Base-by-base conservation (phyloP, 2,797 vertebrate genomes). In the Luscinia megarhynchos region DNA sequence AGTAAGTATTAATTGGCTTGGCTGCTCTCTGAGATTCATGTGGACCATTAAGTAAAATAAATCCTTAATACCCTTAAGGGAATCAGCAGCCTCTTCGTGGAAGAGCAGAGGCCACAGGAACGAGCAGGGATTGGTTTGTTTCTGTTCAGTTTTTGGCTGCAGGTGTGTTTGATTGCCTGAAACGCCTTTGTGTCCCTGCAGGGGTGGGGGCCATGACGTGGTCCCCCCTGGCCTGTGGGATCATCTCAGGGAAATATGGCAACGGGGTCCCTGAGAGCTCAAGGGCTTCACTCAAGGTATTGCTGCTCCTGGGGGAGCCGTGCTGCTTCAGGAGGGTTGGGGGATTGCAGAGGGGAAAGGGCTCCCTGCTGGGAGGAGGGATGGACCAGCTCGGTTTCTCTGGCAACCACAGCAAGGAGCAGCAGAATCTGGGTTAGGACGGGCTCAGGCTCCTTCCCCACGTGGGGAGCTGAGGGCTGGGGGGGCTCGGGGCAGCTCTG, bases 171-270 rank as follows among this genome's bases (percentile, higher is more conserved):
- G 30, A 55, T 13, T 6, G 17, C 40, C 51, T 46, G 38, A 5
- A 64, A 29, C 23, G 46, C 22, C 22, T 12, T 9, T 54, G 36
- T 7, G 53, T 45, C 91, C 62, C 75, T 17, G 20, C 72, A 99
- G 99, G 99, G 61, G 99, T 99, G 4, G 99, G 99, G 32, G 99
- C 99, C 5, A 99, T 99, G 99, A 99, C 99, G 1, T 99, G 99
- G 99, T 99, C 99, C 54, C 99, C 99, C 1, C 98, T 99, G 55
- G 99, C 99, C 46, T 99, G 99, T 72, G 99, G 99, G 81, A 99
- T 99, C 98, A 99, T 99, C 97, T 98, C 98, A 64, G 99, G 99
- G 92, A 99, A 99, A 98, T 99, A 99, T 2, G 99, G 99, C 95
- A 99, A 99, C 3, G 99, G 99, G 54, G 99, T 99, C 91, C 99